Evolutionary conservation across 2,888 invertebrate genomes (phyloP).

Genomic region (Drosophila rellima): DNA sequence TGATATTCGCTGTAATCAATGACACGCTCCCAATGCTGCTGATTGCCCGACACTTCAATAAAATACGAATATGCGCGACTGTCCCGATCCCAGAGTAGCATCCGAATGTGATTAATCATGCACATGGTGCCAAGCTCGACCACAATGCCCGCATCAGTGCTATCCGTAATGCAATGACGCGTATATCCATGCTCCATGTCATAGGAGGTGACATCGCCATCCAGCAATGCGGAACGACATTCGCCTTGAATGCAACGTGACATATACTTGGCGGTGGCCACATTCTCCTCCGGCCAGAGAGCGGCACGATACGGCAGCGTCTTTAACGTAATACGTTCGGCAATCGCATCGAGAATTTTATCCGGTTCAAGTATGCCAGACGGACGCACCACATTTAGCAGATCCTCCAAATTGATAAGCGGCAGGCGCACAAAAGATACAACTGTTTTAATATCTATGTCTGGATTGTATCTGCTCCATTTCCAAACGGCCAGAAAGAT

Average conservation of each 20-base stretch:
- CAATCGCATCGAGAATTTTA: slow-evolving; percentile 96
- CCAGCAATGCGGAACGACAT: slow-evolving; percentile 94
- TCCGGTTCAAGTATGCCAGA: slow-evolving; percentile 95
- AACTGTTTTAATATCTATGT: slow-evolving; percentile 86
- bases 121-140: slow-evolving; percentile 93
- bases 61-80: slow-evolving; percentile 88
- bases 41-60: slow-evolving; percentile 95
- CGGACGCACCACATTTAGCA: slow-evolving; percentile 95
- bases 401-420: slow-evolving; percentile 94
- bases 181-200: slow-evolving; percentile 98
- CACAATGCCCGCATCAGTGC: slow-evolving; percentile 91
- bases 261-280: slow-evolving; percentile 92
- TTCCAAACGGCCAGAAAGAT: slow-evolving; percentile 95
- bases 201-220: slow-evolving; percentile 94
- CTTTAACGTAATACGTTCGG: slow-evolving; percentile 92
- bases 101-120: slow-evolving; percentile 96
- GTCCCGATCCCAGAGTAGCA: slow-evolving; percentile 98
- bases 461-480: slow-evolving; percentile 94
- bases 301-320: slow-evolving; percentile 94
- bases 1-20: slow-evolving; percentile 96
- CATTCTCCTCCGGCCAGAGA: slow-evolving; percentile 94
- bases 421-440: slow-evolving; percentile 92
- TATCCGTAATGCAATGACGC: slow-evolving; percentile 93
- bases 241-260: slow-evolving; percentile 96
- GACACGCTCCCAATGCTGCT: slow-evolving; percentile 97